These are phyloP conservation scores for Deilephila elpenor DNA, from an alignment of 2,888 invertebrate genomes.

Conservation along the genomic window DNA sequence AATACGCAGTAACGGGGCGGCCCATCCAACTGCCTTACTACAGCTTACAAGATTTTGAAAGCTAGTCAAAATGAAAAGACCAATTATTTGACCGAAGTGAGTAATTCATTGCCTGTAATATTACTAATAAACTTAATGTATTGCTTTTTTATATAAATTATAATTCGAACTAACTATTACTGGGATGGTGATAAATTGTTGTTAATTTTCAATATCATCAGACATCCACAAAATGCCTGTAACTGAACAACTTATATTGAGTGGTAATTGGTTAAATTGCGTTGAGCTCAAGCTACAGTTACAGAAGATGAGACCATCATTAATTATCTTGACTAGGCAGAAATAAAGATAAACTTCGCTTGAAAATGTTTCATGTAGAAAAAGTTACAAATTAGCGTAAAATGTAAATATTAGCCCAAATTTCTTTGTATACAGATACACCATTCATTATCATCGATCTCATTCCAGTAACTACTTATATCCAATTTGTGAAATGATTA, in stretches of 20 bases:
- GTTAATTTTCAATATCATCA: no score
- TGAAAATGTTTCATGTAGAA: slow-evolving; percentile 20
- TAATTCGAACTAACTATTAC: no score
- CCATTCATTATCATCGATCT: not conserved
- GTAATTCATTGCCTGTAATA: not conserved
- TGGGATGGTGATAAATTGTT: no score
- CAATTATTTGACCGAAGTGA: not conserved
- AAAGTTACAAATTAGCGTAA: slow-evolving; percentile 22
- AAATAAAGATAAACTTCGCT: slow-evolving; percentile 22
- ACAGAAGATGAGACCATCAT: slow-evolving; percentile 23
- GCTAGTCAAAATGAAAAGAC: not conserved
- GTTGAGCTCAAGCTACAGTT: slow-evolving; percentile 1
- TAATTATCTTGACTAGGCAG: slow-evolving; percentile 28
- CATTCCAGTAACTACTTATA: not conserved
- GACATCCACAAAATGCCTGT: not conserved
- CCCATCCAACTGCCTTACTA: no score
- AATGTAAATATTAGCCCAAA: slow-evolving; percentile 22
- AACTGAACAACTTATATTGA: not conserved
- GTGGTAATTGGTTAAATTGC: slow-evolving; percentile 3
- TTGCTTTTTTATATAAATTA: no score
- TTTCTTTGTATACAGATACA: not conserved
- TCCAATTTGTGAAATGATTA: no score
- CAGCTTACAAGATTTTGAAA: not conserved
- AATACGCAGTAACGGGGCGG: no score
- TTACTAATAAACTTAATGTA: no score